Evolutionary conservation across 1,140 invertebrate genomes (phyloP).

Genomic region (Rhagoletis pomonella): DNA sequence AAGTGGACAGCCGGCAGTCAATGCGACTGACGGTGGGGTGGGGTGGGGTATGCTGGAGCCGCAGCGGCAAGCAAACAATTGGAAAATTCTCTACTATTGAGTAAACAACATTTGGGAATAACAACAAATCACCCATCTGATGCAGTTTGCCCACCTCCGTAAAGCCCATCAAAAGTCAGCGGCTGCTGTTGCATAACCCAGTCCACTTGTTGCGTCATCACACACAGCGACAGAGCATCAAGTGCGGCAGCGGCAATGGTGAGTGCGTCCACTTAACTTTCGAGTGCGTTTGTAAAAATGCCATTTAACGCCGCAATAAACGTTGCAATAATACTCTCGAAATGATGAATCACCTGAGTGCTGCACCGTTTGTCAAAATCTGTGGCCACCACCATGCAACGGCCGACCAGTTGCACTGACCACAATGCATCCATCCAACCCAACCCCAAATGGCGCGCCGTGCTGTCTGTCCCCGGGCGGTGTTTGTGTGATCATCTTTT

Average conservation of each 20-base stretch:
- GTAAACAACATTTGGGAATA: neutral
- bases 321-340: slow-evolving; percentile 73
- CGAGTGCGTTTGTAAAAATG: slow-evolving; percentile 72
- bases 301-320: slow-evolving; percentile 66
- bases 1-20: neutral
- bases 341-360: slow-evolving; percentile 72
- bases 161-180: neutral
- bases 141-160: neutral
- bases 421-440: neutral
- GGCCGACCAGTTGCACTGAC: slow-evolving; percentile 6
- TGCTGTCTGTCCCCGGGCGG: neutral
- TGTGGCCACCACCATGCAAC: slow-evolving; percentile 28
- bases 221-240: neutral
- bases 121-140: slow-evolving; percentile 1
- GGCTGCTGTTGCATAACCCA: neutral
- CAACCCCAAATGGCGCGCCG: neutral
- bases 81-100: neutral
- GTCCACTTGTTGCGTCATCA: neutral
- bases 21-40: neutral
- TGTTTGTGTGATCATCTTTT: too few relatives aligned
- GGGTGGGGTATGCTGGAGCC: neutral
- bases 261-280: slow-evolving; percentile 48
- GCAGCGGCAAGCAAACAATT: neutral
- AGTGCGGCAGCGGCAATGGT: neutral
- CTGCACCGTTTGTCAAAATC: slow-evolving; percentile 67